A percentile compares a stretch with the other conserved stretches of the same genome.
These are phyloP conservation scores for Ennomos erosarius DNA, from an alignment of 2,888 invertebrate genomes.

Conservation along the genomic window DNA sequence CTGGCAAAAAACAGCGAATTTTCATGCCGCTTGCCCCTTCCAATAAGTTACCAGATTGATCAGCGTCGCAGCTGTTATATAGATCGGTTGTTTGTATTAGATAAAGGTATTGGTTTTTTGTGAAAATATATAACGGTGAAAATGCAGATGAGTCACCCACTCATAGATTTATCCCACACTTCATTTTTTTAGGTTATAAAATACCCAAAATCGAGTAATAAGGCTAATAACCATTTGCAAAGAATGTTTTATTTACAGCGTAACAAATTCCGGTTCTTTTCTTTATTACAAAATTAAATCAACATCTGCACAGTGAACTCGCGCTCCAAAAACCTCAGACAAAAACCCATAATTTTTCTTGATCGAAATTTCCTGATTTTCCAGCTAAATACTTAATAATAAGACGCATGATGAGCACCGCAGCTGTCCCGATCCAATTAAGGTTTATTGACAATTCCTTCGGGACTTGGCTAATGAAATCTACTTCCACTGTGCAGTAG, in stretches of 20 bases:
- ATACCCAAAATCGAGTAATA: no score
- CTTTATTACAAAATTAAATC: no score
- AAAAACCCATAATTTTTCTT: conserved; percentile 7
- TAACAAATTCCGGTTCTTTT: no score
- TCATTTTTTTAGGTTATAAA: no score
- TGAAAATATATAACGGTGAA: background rate
- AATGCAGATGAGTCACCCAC: background rate
- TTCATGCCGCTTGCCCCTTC: conserved; percentile 2
- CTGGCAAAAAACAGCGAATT: conserved; percentile 12
- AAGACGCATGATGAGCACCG: conserved; percentile 50
- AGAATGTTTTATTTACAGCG: no score
- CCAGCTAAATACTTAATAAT: conserved; percentile 27
- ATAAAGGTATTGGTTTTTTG: background rate
- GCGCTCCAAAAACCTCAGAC: background rate
- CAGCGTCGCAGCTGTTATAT: conserved; percentile 13
- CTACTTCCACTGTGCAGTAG: conserved; percentile 28
- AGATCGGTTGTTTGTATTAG: conserved; percentile 1
- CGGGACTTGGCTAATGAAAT: conserved; percentile 49
- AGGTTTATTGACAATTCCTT: conserved; percentile 64
- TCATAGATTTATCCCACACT: no score
- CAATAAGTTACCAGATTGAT: conserved; percentile 19
- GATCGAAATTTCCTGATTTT: conserved; percentile 14
- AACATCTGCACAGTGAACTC: no score
- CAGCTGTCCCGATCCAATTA: conserved; percentile 68
- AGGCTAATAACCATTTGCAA: no score